Base-by-base conservation (phyloP, 2,888 invertebrate genomes). In the Sialis lutaria region DNA sequence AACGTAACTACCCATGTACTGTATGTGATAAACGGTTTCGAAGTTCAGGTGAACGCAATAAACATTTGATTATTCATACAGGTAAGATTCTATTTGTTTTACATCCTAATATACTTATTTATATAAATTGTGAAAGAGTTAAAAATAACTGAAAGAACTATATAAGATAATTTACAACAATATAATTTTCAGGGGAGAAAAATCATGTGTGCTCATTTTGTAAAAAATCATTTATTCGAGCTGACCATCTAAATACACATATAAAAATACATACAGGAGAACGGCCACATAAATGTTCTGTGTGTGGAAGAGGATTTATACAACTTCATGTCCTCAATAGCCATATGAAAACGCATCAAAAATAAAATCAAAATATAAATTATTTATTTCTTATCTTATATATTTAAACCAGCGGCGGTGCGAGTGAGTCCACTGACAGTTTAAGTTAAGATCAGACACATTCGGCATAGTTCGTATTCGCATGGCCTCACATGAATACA, bases 261-360 rank as follows among this genome's bases (percentile, higher is more conserved):
- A 67, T 64, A 49, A 64, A 68, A 1, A 70, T 70, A 50, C 74
- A 74, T 55, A 70, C 70, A 1, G 72, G 72, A 47, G 70, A 73
- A 53, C 64, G 70, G 53, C 70, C 69, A 41, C 68, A 64, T 53
- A 65, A 63, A 6, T 74, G 73, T 49, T 66, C 67, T 5, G 67
- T 70, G 0, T 74, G 74, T 50, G 70, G 70, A 1, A 73, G 72
- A 52, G 58, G 70, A 7, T 75, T 73, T 51, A 71, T 70, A 45
- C 70, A 73, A 4, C 55, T 66, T 32, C 73, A 73, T 46, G 70
- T 72, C 22, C 56, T 74, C 40, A 61, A 60, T 42, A 68, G 71
- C 0, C 74, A 75, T 49, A 61, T 63, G 43, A 61, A 70, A 45
- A 69, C 64, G 1, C 74, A 74, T 49, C 37, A 40, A 44, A 42